A percentile compares a stretch with the other conserved stretches of the same genome.
These are phyloP conservation scores for Ammodytes dubius DNA, from an alignment of 2,113 vertebrate species.

Conservation along the genomic window DNA sequence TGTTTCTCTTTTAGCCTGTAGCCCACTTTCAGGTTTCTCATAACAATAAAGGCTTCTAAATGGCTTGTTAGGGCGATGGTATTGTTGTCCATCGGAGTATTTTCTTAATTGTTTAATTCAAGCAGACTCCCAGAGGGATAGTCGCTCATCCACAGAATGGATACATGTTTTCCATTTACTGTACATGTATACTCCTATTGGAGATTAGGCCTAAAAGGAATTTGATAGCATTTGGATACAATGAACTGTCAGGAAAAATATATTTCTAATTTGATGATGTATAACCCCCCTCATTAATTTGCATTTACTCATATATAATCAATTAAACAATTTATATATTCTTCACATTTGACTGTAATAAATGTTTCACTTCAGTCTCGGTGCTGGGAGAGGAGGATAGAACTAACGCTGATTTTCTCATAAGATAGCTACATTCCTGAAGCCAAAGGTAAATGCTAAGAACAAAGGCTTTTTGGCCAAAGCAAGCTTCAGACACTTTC, in stretches of 20 bases:
- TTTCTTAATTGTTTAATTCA: conserved; percentile 3
- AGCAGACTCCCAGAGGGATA: background rate
- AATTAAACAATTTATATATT: no score
- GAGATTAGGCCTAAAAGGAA: background rate
- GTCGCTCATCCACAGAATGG: background rate
- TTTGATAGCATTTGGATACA: background rate
- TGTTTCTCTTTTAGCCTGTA: conserved; percentile 45
- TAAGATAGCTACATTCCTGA: no score
- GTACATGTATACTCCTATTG: background rate
- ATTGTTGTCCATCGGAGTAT: conserved; percentile 11
- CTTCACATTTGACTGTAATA: no score
- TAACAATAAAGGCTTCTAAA: conserved; percentile 31
- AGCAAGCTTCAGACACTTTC: no score
- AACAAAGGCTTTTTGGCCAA: no score
- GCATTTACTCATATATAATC: no score
- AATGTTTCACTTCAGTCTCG: no score
- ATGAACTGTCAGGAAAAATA: background rate
- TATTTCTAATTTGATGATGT: no score
- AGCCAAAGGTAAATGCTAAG: no score
- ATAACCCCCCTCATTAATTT: no score
- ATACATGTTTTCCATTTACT: background rate
- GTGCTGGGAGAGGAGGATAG: no score
- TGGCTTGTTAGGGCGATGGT: conserved; percentile 3
- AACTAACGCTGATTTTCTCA: no score
- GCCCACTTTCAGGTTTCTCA: conserved; percentile 27